Conservation (phyloP, 2,113 vertebrate genomes). For the Scomber colias region DNA sequence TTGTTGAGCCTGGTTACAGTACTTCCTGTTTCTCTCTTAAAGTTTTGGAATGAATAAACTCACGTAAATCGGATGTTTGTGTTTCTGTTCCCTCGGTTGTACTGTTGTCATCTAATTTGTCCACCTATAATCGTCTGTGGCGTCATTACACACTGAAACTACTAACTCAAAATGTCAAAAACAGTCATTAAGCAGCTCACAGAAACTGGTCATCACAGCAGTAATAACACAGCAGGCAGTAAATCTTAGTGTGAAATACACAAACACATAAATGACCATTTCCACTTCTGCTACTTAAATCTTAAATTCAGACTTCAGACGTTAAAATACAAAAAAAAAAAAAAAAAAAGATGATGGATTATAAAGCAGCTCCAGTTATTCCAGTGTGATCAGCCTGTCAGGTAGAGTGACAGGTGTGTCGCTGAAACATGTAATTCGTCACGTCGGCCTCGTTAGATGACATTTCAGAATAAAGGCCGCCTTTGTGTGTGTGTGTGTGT, state of each 20-base stretch:
- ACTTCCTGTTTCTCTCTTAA: background rate
- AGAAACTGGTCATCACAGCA: background rate
- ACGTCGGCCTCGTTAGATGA: too few relatives aligned
- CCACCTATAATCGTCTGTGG: background rate
- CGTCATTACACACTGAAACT: background rate
- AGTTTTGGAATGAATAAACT: background rate
- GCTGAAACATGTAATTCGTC: background rate
- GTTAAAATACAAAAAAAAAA: too few relatives aligned
- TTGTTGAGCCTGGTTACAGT: too few relatives aligned
- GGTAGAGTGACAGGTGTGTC: background rate
- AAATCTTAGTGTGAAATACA: background rate
- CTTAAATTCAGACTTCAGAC: too few relatives aligned
- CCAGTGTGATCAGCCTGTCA: background rate
- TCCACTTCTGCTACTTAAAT: too few relatives aligned
- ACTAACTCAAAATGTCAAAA: background rate
- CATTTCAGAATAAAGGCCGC: too few relatives aligned
- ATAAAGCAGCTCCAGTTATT: too few relatives aligned
- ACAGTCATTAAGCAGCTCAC: conserved; percentile 30
- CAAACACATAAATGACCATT: background rate
- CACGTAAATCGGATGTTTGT: conserved; percentile 6
- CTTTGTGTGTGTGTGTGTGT: too few relatives aligned
- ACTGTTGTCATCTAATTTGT: background rate
- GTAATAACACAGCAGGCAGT: conserved; percentile 1
- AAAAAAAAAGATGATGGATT: too few relatives aligned
- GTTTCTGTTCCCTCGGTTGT: background rate